Evolutionary conservation across 92 coral and sea anemone genomes (phyloP).

Genomic region (Heliopora coerulea): DNA sequence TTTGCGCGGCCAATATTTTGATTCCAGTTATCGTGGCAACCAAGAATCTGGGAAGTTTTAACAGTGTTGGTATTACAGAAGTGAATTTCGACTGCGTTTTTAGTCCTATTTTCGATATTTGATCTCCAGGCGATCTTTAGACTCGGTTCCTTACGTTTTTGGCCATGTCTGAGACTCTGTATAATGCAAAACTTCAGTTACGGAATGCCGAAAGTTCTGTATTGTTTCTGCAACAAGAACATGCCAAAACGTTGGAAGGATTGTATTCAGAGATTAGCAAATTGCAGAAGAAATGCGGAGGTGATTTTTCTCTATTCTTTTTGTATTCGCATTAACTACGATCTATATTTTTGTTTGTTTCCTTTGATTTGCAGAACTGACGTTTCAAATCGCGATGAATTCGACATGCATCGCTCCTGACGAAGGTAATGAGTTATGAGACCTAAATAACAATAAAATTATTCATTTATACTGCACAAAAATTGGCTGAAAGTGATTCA

Average conservation of each 20-base stretch:
- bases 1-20: slow-evolving; percentile 42
- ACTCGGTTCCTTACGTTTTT: not conserved
- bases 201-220: slow-evolving; percentile 97
- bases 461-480: too few relatives aligned
- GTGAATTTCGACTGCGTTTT: not conserved
- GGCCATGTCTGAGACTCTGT: slow-evolving; percentile 71
- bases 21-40: slow-evolving; percentile 28
- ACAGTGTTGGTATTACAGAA: not conserved
- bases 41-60: slow-evolving; percentile 13
- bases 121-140: not conserved
- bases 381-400: slow-evolving; percentile 93
- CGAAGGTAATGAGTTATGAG: slow-evolving; percentile 90
- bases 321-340: not conserved
- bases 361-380: slow-evolving; percentile 63
- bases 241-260: slow-evolving; percentile 92
- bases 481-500: too few relatives aligned
- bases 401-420: slow-evolving; percentile 66
- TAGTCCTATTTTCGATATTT: not conserved
- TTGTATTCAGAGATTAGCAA: slow-evolving; percentile 93
- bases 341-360: not conserved
- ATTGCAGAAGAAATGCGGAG: slow-evolving; percentile 99
- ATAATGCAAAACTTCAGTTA: slow-evolving; percentile 81
- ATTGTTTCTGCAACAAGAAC: slow-evolving; percentile 96
- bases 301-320: slow-evolving; percentile 39
- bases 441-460: too few relatives aligned